Base-by-base conservation (phyloP, 2,113 vertebrate genomes). In the Porphyrio hochstetteri region DNA sequence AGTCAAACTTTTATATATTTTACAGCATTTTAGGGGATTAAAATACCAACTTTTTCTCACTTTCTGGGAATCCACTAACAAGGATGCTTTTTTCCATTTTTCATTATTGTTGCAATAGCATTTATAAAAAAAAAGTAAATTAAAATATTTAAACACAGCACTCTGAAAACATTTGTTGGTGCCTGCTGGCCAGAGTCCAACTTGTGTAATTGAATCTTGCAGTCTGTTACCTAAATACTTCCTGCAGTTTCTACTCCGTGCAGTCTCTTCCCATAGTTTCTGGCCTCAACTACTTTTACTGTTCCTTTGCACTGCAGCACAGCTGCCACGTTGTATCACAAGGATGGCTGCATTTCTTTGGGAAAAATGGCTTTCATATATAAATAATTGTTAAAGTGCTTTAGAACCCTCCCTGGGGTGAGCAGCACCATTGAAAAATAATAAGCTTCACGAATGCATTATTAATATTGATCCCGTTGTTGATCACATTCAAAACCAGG, bases 141-240 rank as follows among this genome's bases (percentile, higher is more conserved):
- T 96, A 96, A 96, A 96, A 94, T 96, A 95, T 96, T 96, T 94
- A 97, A 96, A 91, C 81, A 94, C 84, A 94, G 87, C 96, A 71
- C 68, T 93, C 86, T 89, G 91, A 92, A 96, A 96, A 95, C 88
- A 96, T 96, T 95, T 96, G 88, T 94, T 97, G 55, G 1, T 96
- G 96, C 86, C 83, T 93, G 65, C 92, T 95, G 95, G 96, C 83
- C 25, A 9, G 20, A 56, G 63, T 93, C 93, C 96, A 96, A 55
- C 36, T 84, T 13, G 67, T 74, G 92, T 95, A 96, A 96, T 97
- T 97, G 96, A 94, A 92, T 95, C 94, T 94, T 84, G 86, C 94
- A 96, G 92, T 95, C 95, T 93, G 96, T 93, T 96, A 91, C 93
- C 92, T 91, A 92, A 95, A 91, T 70, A 35, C 77, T 92, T 92